A percentile compares a stretch with the other conserved stretches of the same genome.
Evolutionary conservation across 2,797 vertebrate species (phyloP).

Genomic region (Botia almorhae): DNA sequence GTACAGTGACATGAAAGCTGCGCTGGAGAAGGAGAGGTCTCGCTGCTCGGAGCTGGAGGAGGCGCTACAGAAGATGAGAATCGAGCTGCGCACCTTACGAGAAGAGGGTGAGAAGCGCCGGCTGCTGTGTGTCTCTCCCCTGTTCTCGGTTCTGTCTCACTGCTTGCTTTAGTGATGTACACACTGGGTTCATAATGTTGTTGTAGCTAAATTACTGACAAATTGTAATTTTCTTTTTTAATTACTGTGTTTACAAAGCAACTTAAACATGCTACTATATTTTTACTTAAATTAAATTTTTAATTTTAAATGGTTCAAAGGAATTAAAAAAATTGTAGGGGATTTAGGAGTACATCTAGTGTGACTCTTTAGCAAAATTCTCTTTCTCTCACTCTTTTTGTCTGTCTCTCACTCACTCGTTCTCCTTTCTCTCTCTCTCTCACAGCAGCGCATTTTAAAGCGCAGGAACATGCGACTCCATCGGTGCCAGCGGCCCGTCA

Average conservation of each 20-base stretch:
- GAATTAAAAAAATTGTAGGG: too few species aligned
- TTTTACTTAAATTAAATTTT: too few species aligned
- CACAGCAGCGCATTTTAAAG: conserved; percentile 94
- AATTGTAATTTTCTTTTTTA: too few species aligned
- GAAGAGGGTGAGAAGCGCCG: conserved; percentile 86
- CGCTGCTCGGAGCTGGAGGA: conserved; percentile 95
- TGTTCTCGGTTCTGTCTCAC: neutral
- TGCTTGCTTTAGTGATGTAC: neutral
- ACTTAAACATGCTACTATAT: too few species aligned
- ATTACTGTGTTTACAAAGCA: too few species aligned
- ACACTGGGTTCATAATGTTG: too few species aligned
- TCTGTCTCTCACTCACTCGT: too few species aligned
- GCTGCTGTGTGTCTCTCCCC: neutral
- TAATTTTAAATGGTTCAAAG: too few species aligned
- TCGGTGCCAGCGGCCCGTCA: conserved; percentile 94
- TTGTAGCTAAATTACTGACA: too few species aligned
- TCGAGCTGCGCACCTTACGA: conserved; percentile 92
- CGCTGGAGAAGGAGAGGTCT: conserved; percentile 94
- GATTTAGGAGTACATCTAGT: too few species aligned
- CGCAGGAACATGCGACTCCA: conserved; percentile 87
- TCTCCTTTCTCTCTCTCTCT: conserved; percentile 40
- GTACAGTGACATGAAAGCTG: conserved; percentile 96
- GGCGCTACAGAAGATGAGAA: conserved; percentile 96
- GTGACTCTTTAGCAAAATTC: too few species aligned
- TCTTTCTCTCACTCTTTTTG: too few species aligned